phyloP scores from a whole-genome alignment of 2,888 invertebrate genomes.

The Trachelus iudaicus region DNA sequence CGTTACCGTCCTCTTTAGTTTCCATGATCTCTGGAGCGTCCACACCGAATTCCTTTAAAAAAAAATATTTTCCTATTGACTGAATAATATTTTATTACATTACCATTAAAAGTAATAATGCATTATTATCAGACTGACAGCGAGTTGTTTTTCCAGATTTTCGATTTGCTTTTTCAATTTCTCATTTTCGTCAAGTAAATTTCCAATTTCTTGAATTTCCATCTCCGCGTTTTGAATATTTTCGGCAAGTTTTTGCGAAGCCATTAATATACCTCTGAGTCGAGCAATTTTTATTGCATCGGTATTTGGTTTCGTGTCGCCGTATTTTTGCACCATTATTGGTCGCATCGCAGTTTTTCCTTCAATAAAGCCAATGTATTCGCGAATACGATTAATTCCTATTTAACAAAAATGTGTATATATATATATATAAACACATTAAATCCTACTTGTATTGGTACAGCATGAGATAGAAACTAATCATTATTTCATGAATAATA shows the following conservation, averaged over 20 bases:
- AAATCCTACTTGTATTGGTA: neutral
- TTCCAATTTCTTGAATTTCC: constrained; percentile 41
- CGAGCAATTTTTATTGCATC: constrained; percentile 19
- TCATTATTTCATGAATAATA: constrained; percentile 17
- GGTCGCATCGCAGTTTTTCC: constrained; percentile 38
- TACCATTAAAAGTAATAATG: neutral
- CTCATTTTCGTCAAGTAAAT: constrained; percentile 26
- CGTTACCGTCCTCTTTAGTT: constrained; percentile 25
- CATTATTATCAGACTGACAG: neutral
- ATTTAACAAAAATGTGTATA: neutral
- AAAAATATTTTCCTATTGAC: neutral
- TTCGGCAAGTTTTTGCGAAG: constrained; percentile 41
- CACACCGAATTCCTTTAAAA: constrained; percentile 9
- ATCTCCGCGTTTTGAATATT: constrained; percentile 45
- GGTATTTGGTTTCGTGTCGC: neutral
- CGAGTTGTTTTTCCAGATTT: neutral
- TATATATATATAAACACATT: neutral
- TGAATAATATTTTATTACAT: neutral
- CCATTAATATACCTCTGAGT: constrained; percentile 31
- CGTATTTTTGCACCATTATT: constrained; percentile 31
- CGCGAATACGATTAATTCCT: constrained; percentile 44
- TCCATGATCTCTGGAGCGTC: constrained; percentile 24
- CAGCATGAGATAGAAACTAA: neutral
- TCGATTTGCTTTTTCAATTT: constrained; percentile 23
- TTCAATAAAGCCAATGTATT: constrained; percentile 38